A percentile compares a stretch with the other conserved stretches of the same genome.
phyloP scores from a whole-genome alignment of 2,888 invertebrate genomes.

The Eristalis tenax region DNA sequence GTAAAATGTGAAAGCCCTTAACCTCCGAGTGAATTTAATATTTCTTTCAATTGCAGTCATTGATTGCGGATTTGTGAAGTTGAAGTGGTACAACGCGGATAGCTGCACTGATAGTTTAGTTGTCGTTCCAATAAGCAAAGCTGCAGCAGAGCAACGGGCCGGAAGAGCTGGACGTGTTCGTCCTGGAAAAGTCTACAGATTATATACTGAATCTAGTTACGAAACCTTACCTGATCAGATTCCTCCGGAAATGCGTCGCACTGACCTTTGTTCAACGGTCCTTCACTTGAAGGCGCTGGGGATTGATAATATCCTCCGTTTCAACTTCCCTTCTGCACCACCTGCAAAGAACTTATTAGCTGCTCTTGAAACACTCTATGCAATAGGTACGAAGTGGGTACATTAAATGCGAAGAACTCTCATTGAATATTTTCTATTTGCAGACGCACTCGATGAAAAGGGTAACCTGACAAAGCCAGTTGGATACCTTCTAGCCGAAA shows the following conservation, averaged over 20 bases:
- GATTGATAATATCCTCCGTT: slow-evolving; percentile 94
- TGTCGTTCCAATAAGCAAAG: slow-evolving; percentile 91
- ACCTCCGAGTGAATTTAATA: neutral
- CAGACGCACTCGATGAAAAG: slow-evolving; percentile 87
- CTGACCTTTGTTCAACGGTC: slow-evolving; percentile 91
- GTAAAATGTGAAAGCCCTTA: slow-evolving; percentile 82
- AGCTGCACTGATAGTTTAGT: slow-evolving; percentile 93
- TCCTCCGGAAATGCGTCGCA: slow-evolving; percentile 96
- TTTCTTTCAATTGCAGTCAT: slow-evolving; percentile 85
- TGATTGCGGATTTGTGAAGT: slow-evolving; percentile 97
- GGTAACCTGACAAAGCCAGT: slow-evolving; percentile 89
- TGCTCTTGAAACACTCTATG: slow-evolving; percentile 93
- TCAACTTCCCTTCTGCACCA: slow-evolving; percentile 95
- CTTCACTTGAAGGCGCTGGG: slow-evolving; percentile 96
- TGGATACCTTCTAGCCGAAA: slow-evolving; percentile 94
- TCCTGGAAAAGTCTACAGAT: slow-evolving; percentile 92
- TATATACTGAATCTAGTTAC: slow-evolving; percentile 90
- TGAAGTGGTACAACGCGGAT: slow-evolving; percentile 93
- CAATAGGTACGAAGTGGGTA: slow-evolving; percentile 83
- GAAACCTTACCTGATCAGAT: slow-evolving; percentile 86
- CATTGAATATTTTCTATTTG: slow-evolving; percentile 1
- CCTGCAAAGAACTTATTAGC: slow-evolving; percentile 93
- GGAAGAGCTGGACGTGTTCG: slow-evolving; percentile 94
- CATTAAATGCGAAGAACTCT: neutral
- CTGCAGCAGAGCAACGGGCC: slow-evolving; percentile 95